Evolutionary conservation across 92 coral and sea anemone genomes (phyloP), one percentile per base, ranked within the genome.

Genomic region (Chrysogorgia sp.): DNA sequence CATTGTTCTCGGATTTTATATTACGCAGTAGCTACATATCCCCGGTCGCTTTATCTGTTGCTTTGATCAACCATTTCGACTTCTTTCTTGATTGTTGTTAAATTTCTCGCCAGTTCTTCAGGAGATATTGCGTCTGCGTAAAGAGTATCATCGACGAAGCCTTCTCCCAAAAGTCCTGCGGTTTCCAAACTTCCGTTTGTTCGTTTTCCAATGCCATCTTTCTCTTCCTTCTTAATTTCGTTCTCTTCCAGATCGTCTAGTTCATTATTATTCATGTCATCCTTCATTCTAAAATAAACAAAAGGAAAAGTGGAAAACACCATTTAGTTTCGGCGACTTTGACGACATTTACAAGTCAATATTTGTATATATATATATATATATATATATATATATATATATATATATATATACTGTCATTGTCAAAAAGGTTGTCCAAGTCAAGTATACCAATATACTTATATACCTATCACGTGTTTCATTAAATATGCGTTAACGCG

Each of bases 11-110:
- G n/a, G n/a, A n/a, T n/a, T n/a, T n/a, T n/a, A n/a, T n/a, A n/a
- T n/a, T n/a, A n/a, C n/a, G n/a, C n/a, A n/a, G n/a, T n/a, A n/a
- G n/a, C n/a, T n/a, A n/a, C n/a, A n/a, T n/a, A n/a, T n/a, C n/a
- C n/a, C n/a, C n/a, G n/a, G n/a, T n/a, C n/a, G n/a, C n/a, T n/a
- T 47, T n/a, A 47, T n/a, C 53, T 47, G 53, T 15, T 15, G 10
- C 53, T n/a, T 47, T 47, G 53, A 53, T 72, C 58, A 31, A n/a
- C 30, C n/a, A 72, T 21, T n/a, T 72, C 79, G n/a, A 33, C 64
- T 34, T 72, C 79, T 56, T 72, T 72, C 50, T 72, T 72, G n/a
- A 72, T 72, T 2, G 65, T 72, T 1, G 79, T 53, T 41, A 72
- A 21, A 56, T 56, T 72, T 23, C 79, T 32, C 32, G 79, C 79